Base-by-base conservation (phyloP, 2,113 vertebrate species). In the Alaudala cheleensis region DNA sequence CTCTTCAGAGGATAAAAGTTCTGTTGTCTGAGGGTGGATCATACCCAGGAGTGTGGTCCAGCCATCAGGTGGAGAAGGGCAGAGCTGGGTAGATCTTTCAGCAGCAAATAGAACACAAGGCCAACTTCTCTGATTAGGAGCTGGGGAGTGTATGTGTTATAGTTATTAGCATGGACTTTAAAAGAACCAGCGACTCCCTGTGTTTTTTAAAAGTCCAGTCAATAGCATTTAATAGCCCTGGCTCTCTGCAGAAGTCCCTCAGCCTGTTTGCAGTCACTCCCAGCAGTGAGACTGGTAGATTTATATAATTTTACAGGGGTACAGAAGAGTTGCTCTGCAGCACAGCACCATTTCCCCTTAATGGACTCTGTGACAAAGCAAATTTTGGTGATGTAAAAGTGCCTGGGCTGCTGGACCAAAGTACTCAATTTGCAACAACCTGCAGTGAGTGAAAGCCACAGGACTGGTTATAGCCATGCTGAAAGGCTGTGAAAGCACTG, bases 301-400 rank as follows among this genome's bases (percentile, higher is more conserved):
- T 90, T 53, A 88, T 92, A 22, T 23, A 82, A 88, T 53, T 88
- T 95, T 94, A 86, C 10, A 8, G 39, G 49, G 69, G 31, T 84
- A 94, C 64, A 73, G 79, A 90, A 74, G 64, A 93, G 60, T 53
- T 83, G 56, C 82, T 86, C 90, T 90, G 56, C 64, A 88, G 79
- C 3, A 0, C 3, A 8, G 82, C 24, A 60, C 60, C 5, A 2
- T 94, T 95, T 88, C 60, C 28, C 23, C 64, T 80, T 93, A 94
- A 96, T 83, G 79, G 85, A 80, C 26, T 90, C 60, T 67, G 80
- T 71, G 93, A 96, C 87, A 94, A 88, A 93, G 90, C 85, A 84
- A 49, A 88, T 95, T 80, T 90, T 4, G 5, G 31, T 74, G 64
- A 58, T 81, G 67, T 94, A 74, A 49, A 90, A 90, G 64, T 71